Percentiles rank a stretch among this genome's conserved stretches.
Conservation (phyloP, 2,797 vertebrate species). For the Kryptolebias ocellatus region DNA sequence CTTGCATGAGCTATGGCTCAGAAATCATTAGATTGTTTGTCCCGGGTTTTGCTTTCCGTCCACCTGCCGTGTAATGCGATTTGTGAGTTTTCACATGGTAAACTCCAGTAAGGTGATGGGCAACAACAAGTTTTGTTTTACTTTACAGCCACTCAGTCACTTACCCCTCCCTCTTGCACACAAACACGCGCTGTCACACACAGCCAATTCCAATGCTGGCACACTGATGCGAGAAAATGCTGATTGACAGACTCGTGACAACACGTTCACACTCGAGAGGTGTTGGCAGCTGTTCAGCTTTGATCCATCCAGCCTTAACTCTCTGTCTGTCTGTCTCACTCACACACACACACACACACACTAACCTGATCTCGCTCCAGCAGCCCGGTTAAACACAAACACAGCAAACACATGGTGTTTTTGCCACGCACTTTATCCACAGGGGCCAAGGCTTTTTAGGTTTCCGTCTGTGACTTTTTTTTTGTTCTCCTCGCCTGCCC, state of each 20-base stretch:
- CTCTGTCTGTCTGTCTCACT: conserved; percentile 21
- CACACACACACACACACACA: conserved; percentile 7
- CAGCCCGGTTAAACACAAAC: conserved; percentile 72
- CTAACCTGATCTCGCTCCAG: conserved; percentile 72
- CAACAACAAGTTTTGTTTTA: conserved; percentile 50
- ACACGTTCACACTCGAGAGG: conserved; percentile 76
- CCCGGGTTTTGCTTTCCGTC: conserved; percentile 7
- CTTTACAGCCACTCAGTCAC: conserved; percentile 46
- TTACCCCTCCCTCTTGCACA: conserved; percentile 23
- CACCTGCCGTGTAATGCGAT: conserved; percentile 50
- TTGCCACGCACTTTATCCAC: conserved; percentile 54
- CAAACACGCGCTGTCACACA: conserved; percentile 23
- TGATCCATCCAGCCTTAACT: conserved; percentile 72
- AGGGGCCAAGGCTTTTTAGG: conserved; percentile 47
- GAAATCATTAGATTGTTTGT: conserved; percentile 20
- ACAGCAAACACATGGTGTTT: conserved; percentile 65
- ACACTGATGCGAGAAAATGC: conserved; percentile 72
- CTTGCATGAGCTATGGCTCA: neutral
- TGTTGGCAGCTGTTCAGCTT: conserved; percentile 82
- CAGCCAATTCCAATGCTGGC: conserved; percentile 45
- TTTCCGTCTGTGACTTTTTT: conserved; percentile 32
- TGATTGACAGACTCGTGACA: conserved; percentile 82
- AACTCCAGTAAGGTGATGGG: conserved; percentile 23
- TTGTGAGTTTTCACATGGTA: conserved; percentile 40
- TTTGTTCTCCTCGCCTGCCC: conserved; percentile 36